Conservation (phyloP, 2,888 invertebrate genomes). For the Cheilosia urbana region DNA sequence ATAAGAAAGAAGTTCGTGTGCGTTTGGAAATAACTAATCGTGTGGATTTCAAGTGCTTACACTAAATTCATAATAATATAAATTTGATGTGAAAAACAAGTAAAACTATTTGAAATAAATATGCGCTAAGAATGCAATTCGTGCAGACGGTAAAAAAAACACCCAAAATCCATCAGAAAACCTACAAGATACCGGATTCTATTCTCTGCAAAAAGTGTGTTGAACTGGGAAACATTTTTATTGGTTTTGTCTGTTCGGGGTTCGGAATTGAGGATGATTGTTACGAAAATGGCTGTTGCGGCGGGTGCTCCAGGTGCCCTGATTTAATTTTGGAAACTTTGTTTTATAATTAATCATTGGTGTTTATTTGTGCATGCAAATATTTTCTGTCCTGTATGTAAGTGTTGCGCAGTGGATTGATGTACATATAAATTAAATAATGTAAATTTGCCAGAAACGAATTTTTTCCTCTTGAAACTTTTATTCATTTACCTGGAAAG, state of each 20-base stretch:
- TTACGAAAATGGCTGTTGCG: constrained; percentile 19
- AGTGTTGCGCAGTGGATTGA: constrained; percentile 41
- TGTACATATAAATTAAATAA: constrained; percentile 24
- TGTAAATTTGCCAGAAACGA: background rate
- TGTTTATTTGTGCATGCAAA: constrained; percentile 46
- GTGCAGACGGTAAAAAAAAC: background rate
- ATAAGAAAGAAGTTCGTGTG: background rate
- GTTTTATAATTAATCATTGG: background rate
- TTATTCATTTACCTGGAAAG: background rate
- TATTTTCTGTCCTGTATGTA: constrained; percentile 29
- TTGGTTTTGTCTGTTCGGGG: constrained; percentile 4
- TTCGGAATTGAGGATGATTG: background rate
- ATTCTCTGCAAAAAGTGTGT: constrained; percentile 1
- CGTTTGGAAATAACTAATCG: background rate
- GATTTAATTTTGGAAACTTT: constrained; percentile 29
- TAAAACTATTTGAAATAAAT: background rate
- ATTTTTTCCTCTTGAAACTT: constrained; percentile 8
- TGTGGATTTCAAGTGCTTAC: background rate
- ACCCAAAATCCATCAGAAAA: background rate
- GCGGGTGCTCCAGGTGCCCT: constrained; percentile 44
- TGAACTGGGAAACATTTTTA: background rate
- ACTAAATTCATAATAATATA: background rate
- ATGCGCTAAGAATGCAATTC: background rate
- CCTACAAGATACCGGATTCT: too few species aligned
- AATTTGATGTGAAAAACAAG: background rate